phyloP scores from a whole-genome alignment of 2,888 invertebrate genomes.

The Clusia tigrina region DNA sequence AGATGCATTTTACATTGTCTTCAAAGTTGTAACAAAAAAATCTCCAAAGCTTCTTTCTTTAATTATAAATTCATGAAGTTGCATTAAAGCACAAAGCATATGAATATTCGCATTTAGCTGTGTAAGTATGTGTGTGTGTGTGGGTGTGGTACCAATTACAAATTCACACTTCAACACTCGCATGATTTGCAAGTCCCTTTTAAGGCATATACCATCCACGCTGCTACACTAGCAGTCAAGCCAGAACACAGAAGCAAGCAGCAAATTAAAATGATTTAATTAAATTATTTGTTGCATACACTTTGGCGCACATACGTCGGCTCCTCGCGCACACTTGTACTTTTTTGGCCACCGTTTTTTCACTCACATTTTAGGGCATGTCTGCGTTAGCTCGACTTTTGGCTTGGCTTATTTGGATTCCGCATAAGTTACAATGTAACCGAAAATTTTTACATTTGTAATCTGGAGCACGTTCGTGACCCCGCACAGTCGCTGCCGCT shows the following conservation, averaged over 20 bases:
- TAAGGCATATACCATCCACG: conserved; percentile 23
- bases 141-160: too few species aligned
- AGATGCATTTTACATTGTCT: too few species aligned
- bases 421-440: background rate
- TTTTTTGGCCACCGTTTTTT: background rate
- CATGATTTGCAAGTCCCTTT: too few species aligned
- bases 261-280: conserved; percentile 25
- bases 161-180: conserved; percentile 16
- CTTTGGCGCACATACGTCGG: background rate
- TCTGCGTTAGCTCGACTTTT: background rate
- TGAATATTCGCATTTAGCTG: background rate
- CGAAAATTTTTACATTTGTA: conserved; percentile 18
- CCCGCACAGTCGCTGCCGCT: background rate
- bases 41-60: background rate
- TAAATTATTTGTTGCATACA: conserved; percentile 21
- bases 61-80: background rate
- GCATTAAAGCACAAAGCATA: background rate
- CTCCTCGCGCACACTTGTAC: background rate
- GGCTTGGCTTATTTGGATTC: background rate
- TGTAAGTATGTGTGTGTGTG: background rate
- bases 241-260: background rate
- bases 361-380: background rate
- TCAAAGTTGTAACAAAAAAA: too few species aligned
- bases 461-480: conserved; percentile 21
- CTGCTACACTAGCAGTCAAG: background rate